A percentile compares a stretch with the other conserved stretches of the same genome.
Conservation (phyloP, 2,113 vertebrate species). For the Psilopogon haemacephalus region DNA sequence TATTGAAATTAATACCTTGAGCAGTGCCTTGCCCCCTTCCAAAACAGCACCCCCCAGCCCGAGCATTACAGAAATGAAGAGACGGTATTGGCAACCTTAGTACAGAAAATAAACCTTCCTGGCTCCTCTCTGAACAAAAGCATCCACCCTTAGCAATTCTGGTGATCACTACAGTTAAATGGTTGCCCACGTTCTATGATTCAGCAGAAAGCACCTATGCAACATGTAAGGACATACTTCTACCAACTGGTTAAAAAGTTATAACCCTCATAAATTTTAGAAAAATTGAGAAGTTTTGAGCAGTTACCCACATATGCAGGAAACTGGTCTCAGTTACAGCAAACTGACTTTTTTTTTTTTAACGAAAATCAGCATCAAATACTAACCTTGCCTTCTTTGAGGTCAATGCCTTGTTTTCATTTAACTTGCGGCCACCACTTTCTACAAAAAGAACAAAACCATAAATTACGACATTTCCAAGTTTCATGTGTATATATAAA, state of each 20-base stretch:
- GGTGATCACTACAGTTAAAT: neutral
- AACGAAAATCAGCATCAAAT: neutral
- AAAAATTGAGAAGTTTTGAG: neutral
- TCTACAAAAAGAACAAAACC: conserved; percentile 75
- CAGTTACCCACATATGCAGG: neutral
- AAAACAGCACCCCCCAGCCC: fast-evolving
- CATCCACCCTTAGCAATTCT: neutral
- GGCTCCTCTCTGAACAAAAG: neutral
- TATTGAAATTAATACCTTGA: neutral
- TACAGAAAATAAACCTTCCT: neutral
- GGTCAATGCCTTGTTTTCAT: conserved; percentile 96
- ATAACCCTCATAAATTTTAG: neutral
- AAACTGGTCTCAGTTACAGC: neutral
- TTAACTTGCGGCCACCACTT: conserved; percentile 92
- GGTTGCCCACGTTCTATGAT: fast-evolving
- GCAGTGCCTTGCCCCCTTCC: neutral
- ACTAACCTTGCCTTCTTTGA: conserved; percentile 94
- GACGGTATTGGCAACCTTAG: neutral
- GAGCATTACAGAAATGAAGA: neutral
- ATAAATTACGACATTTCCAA: fast-evolving
- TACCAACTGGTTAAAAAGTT: neutral
- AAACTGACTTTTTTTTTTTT: neutral
- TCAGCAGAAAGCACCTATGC: neutral
- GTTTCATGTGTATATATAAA: neutral
- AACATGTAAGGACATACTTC: fast-evolving